Evolutionary conservation across 2,888 invertebrate genomes (phyloP), one percentile per base, ranked within the genome.

Genomic region (Azorinus chamasolen): DNA sequence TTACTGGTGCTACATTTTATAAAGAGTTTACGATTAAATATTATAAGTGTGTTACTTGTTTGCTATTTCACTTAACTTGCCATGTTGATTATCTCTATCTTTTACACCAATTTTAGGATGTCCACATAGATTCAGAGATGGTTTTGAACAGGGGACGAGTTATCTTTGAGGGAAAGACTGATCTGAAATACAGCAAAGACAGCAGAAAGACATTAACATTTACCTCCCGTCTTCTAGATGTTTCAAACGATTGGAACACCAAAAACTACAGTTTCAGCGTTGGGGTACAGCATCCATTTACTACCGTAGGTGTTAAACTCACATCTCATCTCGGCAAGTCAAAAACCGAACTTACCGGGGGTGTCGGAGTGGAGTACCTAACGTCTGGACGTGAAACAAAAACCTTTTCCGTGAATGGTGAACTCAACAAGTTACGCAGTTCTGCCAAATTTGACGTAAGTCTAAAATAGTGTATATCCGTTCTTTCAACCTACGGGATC

Each of bases 231-330:
- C 51, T 88, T 24, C 83, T 82, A 46, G 85, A 87, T 51, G 79
- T 84, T n/a, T 82, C 88, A 10, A 57, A 46, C 50, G 66, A 63
- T 12, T 69, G 53, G 20, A 65, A 65, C 43, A 66, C 79, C 37
- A 83, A 79, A 24, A 88, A 88, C 71, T 87, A 87, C 78, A 88
- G 79, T 39, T 71, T 87, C 27, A 66, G 50, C 22, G 51, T 88
- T 8, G 85, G 81, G 6, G 51, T 90, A 1, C 77, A 80, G 18
- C 91, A 91, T 55, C 88, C 88, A 24, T 79, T 74, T 65, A 87
- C 87, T 39, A 79, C 80, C 25, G 80, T 88, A 12, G 89, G 89
- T 68, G 66, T 89, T 6, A 62, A 84, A 53, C 32, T 88, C 43
- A 69, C 71, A 12, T 85, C 85, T 14, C 81, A 85, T 58, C 25